Percentiles rank a stretch among this genome's conserved stretches.
These are phyloP conservation scores for Meliscaeva auricollis DNA, from an alignment of 2,888 invertebrate species.

Conservation along the genomic window DNA sequence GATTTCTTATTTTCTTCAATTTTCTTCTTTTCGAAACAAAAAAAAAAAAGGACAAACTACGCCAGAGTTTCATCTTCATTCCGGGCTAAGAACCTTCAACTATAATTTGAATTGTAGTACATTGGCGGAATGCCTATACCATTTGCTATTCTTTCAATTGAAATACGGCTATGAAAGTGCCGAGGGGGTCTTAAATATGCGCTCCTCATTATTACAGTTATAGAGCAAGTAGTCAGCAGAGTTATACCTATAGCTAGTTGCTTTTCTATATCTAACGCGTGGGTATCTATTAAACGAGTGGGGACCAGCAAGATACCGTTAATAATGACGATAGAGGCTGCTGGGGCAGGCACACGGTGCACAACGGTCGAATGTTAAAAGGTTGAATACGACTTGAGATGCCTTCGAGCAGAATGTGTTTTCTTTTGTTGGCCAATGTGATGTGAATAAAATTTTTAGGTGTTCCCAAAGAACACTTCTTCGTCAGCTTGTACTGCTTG, in stretches of 20 bases:
- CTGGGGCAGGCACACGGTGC: neutral
- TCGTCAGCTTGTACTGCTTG: neutral
- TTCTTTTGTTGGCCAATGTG: slow-evolving; percentile 52
- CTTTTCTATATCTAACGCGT: slow-evolving; percentile 23
- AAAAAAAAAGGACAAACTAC: neutral
- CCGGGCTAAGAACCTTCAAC: slow-evolving; percentile 60
- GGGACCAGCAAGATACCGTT: slow-evolving; percentile 37
- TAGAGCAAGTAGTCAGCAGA: slow-evolving; percentile 9
- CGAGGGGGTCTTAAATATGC: slow-evolving; percentile 29
- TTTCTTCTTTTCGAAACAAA: slow-evolving; percentile 4
- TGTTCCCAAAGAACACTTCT: slow-evolving; percentile 41
- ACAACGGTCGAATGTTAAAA: slow-evolving; percentile 9
- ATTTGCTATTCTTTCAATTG: slow-evolving; percentile 35
- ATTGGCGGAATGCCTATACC: slow-evolving; percentile 32
- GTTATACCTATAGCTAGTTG: too few relatives aligned
- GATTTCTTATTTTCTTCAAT: slow-evolving; percentile 59
- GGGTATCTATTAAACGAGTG: slow-evolving; percentile 21
- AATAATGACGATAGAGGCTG: slow-evolving; percentile 20
- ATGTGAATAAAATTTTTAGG: slow-evolving; percentile 52
- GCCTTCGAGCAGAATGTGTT: slow-evolving; percentile 51
- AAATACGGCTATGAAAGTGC: slow-evolving; percentile 34
- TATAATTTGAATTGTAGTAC: slow-evolving; percentile 65
- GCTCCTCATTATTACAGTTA: slow-evolving; percentile 37
- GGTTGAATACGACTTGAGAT: slow-evolving; percentile 58
- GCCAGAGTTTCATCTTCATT: slow-evolving; percentile 26